Base-by-base conservation (phyloP, 2,797 vertebrate species). In the Trachurus trachurus region DNA sequence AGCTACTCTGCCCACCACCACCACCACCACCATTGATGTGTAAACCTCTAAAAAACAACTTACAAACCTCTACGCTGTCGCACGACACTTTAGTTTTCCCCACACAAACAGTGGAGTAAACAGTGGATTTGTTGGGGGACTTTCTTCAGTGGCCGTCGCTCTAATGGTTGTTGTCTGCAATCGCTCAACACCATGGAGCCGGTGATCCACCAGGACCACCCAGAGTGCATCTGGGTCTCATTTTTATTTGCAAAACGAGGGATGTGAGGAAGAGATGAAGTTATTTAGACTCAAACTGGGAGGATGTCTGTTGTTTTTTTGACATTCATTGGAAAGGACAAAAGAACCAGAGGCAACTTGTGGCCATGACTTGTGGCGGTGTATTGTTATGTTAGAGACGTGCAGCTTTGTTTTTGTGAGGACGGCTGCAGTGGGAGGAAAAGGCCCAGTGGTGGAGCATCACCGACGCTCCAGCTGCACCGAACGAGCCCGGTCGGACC, bases 311-410 rank as follows among this genome's bases (percentile, higher is more conserved):
- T 42, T 40, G 62, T 15, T 65, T 19, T 52, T 45, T 9, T 26
- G 76, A 76, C 44, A 74, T 71, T 80, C 59, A 74, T 37, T 6
- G 58, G 62, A 74, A 87, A 84, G 74, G 82, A 65, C 67, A 71
- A 44, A 54, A 45, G n/a, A 60, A 71, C 8, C 71, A 15, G 44
- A 34, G 63, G 26, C 40, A 26, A 69, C 26, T 7, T 29, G 64
- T 9, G 34, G 40, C 65, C 57, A 45, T 19, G 50, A 49, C 70
- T 34, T 34, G 31, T 34, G 31, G 12, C 21, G 45, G 21, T 54
- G 21, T 22, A 2, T 13, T 13, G 40, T 9, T 29, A 8, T 9
- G 26, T 52, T 31, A 13, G 16, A 56, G 49, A 66, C 40, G 9
- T 9, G 6, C 2, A 62, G 26, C 13, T 44, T 22, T 26, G 45